Percentiles rank a stretch among this genome's conserved stretches.
Evolutionary conservation across 2,113 vertebrate genomes (phyloP).

Genomic region (Saguinus midas): DNA sequence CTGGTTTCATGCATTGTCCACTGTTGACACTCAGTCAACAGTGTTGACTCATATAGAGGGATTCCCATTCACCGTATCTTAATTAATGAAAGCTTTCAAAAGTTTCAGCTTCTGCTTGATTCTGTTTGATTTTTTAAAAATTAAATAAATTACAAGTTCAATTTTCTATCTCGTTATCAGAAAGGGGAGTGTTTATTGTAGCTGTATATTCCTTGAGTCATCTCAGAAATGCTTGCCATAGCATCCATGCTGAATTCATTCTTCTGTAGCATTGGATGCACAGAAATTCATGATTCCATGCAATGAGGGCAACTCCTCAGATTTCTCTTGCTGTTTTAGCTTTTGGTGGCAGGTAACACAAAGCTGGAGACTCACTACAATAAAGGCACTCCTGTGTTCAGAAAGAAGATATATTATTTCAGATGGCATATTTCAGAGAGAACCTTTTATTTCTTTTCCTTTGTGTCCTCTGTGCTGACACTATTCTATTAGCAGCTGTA

Average conservation of each 20-base stretch:
- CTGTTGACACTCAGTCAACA: not conserved
- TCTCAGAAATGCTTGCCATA: not conserved
- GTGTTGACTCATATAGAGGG: not conserved
- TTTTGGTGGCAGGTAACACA: not conserved
- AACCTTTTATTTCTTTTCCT: not conserved
- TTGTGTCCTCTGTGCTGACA: not conserved
- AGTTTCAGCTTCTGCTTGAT: constrained; percentile 51
- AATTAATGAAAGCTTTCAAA: not conserved
- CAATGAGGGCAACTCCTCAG: not conserved
- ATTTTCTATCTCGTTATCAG: constrained; percentile 54
- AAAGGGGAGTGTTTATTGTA: constrained; percentile 54
- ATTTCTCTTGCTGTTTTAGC: not conserved
- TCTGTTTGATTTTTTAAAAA: constrained; percentile 61
- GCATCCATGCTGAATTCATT: not conserved
- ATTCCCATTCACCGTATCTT: not conserved
- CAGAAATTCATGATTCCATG: not conserved
- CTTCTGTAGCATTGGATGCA: not conserved
- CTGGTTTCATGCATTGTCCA: not conserved
- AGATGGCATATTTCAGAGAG: not conserved
- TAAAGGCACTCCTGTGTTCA: not conserved
- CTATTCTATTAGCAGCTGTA: not conserved
- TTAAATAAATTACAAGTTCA: constrained; percentile 52
- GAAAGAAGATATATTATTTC: constrained; percentile 43
- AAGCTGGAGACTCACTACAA: not conserved
- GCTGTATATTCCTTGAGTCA: constrained; percentile 24